A percentile compares a stretch with the other conserved stretches of the same genome.
Conservation (phyloP, 1,140 invertebrate species). For the Halyomorpha halys region DNA sequence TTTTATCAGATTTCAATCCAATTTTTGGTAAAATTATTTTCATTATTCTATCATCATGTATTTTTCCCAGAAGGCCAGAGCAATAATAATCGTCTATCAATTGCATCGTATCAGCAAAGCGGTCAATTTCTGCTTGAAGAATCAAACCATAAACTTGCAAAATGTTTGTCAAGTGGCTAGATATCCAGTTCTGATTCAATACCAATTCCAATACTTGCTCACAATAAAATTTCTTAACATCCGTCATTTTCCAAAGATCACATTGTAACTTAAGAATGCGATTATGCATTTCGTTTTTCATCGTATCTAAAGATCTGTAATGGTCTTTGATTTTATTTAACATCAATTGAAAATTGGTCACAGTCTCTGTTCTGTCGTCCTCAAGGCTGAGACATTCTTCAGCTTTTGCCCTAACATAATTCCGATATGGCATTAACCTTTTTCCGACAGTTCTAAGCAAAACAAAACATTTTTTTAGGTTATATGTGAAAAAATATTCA, state of each 20-base stretch:
- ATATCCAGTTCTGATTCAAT: slow-evolving; percentile 19
- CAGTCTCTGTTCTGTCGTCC: slow-evolving; percentile 18
- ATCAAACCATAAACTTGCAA: slow-evolving; percentile 14
- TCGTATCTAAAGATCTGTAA: slow-evolving; percentile 3
- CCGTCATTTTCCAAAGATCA: slow-evolving; percentile 10
- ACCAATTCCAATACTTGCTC: slow-evolving; percentile 4
- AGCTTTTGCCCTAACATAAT: slow-evolving; percentile 1
- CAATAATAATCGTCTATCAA: slow-evolving; percentile 25
- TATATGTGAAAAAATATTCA: slow-evolving; percentile 17
- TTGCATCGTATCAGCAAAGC: slow-evolving; percentile 25
- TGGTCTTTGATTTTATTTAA: slow-evolving; percentile 24
- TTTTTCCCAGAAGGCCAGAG: neutral
- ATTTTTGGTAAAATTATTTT: neutral
- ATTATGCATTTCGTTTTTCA: slow-evolving; percentile 25
- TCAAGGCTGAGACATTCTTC: neutral
- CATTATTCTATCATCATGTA: neutral
- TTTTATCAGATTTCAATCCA: neutral
- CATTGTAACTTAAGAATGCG: slow-evolving; percentile 23
- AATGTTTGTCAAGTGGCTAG: slow-evolving; percentile 5
- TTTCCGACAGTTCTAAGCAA: slow-evolving; percentile 7
- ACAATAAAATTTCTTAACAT: slow-evolving; percentile 9
- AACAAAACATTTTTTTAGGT: slow-evolving; percentile 18
- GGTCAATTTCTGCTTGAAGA: slow-evolving; percentile 25
- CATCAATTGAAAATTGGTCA: slow-evolving; percentile 25
- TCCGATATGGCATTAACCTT: slow-evolving; percentile 18